Conservation (phyloP, 2,888 invertebrate species). For the Erannis defoliaria region DNA sequence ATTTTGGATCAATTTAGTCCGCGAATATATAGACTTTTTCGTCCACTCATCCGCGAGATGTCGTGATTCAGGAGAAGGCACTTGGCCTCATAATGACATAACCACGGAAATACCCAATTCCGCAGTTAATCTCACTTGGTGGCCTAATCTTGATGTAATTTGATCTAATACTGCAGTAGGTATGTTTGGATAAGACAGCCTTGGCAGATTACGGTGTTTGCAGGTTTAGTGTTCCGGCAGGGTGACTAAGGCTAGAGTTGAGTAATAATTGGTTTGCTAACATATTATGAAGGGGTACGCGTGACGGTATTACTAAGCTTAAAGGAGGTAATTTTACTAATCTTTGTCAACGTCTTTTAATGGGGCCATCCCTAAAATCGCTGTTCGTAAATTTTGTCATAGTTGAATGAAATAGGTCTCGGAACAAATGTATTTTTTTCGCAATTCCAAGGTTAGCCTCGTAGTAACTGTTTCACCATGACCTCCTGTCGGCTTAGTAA, state of each 20-base stretch:
- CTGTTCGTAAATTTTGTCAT: too few species aligned
- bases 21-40: background rate
- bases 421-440: too few species aligned
- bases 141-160: constrained; percentile 28
- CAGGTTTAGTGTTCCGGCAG: constrained; percentile 1
- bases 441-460: too few species aligned
- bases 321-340: too few species aligned
- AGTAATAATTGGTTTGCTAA: background rate
- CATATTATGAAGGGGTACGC: too few species aligned
- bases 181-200: constrained; percentile 17
- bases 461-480: too few species aligned
- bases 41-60: background rate
- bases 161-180: constrained; percentile 14
- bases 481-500: too few species aligned
- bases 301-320: too few species aligned
- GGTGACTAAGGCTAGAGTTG: background rate
- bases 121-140: constrained; percentile 13
- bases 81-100: constrained; percentile 9
- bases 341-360: too few species aligned
- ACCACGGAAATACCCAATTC: constrained; percentile 25
- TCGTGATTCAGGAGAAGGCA: background rate
- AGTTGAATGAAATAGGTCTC: too few species aligned
- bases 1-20: too few species aligned
- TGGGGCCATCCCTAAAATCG: too few species aligned
- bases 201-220: constrained; percentile 18